phyloP scores from a whole-genome alignment of 1,140 invertebrate genomes.

The Pteromalus puparum region DNA sequence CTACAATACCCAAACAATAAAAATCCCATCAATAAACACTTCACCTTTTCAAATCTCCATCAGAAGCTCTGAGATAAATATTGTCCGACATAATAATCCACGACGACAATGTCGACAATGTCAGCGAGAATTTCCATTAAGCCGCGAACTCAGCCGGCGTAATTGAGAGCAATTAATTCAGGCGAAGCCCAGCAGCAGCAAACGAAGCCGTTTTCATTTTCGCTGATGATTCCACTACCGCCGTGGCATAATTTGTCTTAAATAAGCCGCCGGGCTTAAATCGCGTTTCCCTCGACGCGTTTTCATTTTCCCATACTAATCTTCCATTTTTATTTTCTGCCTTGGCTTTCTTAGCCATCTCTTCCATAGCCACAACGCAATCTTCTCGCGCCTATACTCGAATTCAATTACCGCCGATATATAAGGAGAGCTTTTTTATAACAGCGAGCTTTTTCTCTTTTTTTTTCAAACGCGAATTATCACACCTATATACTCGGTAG shows the following conservation, averaged over 20 bases:
- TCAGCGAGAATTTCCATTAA: conserved; percentile 34
- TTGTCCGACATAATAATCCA: conserved; percentile 49
- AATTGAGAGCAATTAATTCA: conserved; percentile 65
- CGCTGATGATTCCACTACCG: conserved; percentile 64
- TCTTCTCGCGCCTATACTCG: conserved; percentile 19
- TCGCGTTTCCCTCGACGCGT: conserved; percentile 45
- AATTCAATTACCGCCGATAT: conserved; percentile 66
- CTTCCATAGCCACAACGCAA: too few relatives aligned
- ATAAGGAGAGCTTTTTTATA: too few relatives aligned
- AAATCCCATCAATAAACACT: too few relatives aligned
- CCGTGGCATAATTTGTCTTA: conserved; percentile 73
- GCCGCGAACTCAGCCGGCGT: conserved; percentile 7
- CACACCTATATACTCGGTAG: too few relatives aligned
- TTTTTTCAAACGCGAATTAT: too few relatives aligned
- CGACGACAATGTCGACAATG: conserved; percentile 53
- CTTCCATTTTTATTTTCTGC: conserved; percentile 1
- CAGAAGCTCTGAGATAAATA: background rate
- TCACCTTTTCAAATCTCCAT: too few relatives aligned
- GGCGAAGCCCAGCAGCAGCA: conserved; percentile 62
- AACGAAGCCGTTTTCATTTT: conserved; percentile 74
- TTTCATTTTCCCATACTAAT: conserved; percentile 4
- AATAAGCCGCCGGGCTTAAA: conserved; percentile 69
- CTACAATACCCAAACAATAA: too few relatives aligned
- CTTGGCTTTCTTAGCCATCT: background rate
- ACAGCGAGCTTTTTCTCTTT: too few relatives aligned